phyloP scores from a whole-genome alignment of 35 echinoderm and acorn worm species.

The Hemicentrotus pulcherrimus region DNA sequence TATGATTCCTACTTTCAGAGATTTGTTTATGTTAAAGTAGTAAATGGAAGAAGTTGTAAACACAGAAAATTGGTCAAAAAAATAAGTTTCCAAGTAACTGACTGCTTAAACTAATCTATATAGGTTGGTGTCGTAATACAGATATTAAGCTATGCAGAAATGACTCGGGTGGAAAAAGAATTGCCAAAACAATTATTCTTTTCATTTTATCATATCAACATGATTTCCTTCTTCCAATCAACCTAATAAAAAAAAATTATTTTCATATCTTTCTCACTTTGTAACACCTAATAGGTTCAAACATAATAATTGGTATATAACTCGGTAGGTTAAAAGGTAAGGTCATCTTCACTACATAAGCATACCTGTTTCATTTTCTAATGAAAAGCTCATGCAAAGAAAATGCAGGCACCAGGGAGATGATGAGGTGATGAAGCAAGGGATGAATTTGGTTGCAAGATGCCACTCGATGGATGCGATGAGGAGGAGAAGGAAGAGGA shows the following conservation, averaged over 20 bases:
- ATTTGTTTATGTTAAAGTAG: too few species aligned
- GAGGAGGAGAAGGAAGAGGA: background rate
- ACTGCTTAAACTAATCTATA: too few species aligned
- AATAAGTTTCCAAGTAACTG: too few species aligned
- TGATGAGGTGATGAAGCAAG: slow-evolving; percentile 6
- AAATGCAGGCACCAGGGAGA: background rate
- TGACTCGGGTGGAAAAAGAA: too few species aligned
- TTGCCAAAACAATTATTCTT: background rate
- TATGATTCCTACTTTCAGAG: too few species aligned
- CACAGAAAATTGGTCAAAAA: too few species aligned
- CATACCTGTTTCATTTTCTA: background rate
- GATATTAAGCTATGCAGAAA: background rate
- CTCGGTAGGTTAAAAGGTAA: too few species aligned
- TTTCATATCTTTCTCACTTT: background rate
- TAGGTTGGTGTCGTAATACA: background rate
- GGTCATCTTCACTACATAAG: background rate
- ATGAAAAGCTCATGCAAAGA: background rate
- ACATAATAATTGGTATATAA: too few species aligned
- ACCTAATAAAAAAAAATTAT: background rate
- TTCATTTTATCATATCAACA: background rate
- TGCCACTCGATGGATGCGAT: background rate
- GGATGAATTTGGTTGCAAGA: background rate
- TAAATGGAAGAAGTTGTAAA: too few species aligned
- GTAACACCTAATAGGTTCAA: too few species aligned
- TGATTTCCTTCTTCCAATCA: background rate